Conservation (phyloP, 2,797 vertebrate genomes). For the Sebastes variabilis region DNA sequence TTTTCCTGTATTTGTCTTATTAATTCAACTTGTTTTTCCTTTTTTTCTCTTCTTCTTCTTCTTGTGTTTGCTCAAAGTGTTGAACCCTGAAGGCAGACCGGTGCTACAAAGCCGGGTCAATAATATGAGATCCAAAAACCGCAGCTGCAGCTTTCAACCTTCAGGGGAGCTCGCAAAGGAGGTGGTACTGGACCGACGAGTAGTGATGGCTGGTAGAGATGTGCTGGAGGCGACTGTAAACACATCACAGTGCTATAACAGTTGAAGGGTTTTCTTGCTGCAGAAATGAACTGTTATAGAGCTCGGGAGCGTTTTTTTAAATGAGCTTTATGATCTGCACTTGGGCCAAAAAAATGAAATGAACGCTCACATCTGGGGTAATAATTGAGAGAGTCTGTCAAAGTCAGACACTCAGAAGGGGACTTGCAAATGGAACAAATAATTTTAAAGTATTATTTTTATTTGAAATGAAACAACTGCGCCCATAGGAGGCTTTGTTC, state of each 20-base stretch:
- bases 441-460: neutral
- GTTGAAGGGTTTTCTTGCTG: neutral
- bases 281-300: neutral
- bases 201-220: neutral
- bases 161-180: neutral
- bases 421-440: neutral
- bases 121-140: conserved; percentile 16
- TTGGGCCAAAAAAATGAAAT: neutral
- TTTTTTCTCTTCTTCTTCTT: neutral
- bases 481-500: conserved; percentile 5
- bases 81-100: conserved; percentile 24
- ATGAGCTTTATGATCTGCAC: neutral
- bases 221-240: neutral
- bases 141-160: neutral
- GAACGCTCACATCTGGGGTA: neutral
- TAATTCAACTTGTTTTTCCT: conserved; percentile 20
- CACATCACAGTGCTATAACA: neutral
- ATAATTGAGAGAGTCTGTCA: neutral
- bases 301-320: neutral
- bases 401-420: neutral
- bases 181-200: neutral
- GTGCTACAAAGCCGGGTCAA: neutral
- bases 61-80: conserved; percentile 35
- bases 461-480: neutral
- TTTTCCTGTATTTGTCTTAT: neutral